Percentiles rank a stretch among this genome's conserved stretches.
These are phyloP conservation scores for Scaptomyza cyrtandrae DNA, from an alignment of 2,888 invertebrate species.

Conservation along the genomic window DNA sequence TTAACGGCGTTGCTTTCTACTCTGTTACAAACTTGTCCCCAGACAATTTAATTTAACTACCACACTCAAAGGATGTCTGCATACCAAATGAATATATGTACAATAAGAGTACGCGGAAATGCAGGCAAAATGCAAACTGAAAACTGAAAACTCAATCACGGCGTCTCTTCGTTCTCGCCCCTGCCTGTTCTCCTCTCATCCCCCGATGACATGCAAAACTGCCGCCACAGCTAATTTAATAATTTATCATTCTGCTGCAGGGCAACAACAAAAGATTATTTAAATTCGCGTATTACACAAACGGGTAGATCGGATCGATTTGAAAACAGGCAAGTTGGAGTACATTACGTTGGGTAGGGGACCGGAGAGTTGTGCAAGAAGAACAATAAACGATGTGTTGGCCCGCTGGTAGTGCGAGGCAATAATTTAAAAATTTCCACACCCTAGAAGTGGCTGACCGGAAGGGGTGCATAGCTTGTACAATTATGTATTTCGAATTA, in stretches of 20 bases:
- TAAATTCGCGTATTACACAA: conserved; percentile 74
- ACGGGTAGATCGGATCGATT: conserved; percentile 48
- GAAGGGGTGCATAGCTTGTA: conserved; percentile 41
- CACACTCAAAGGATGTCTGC: conserved; percentile 39
- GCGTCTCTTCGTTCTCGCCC: background rate
- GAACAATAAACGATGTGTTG: conserved; percentile 54
- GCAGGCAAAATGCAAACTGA: conserved; percentile 41
- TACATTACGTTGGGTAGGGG: background rate
- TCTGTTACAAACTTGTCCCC: conserved; percentile 72
- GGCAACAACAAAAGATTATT: conserved; percentile 82
- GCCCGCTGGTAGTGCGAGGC: conserved; percentile 61
- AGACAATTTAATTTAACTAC: conserved; percentile 78
- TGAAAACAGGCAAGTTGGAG: conserved; percentile 15
- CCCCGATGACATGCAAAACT: conserved; percentile 68
- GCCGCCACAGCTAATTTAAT: conserved; percentile 82
- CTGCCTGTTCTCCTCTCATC: conserved; percentile 5
- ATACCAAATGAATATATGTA: conserved; percentile 2
- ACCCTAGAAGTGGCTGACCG: conserved; percentile 37
- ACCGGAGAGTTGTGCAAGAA: background rate
- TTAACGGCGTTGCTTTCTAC: conserved; percentile 64
- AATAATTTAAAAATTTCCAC: conserved; percentile 82
- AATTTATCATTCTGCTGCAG: conserved; percentile 83
- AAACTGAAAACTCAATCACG: conserved; percentile 47
- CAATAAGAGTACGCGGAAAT: conserved; percentile 21
- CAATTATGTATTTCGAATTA: conserved; percentile 71